Percentiles rank a stretch among this genome's conserved stretches.
Conservation (phyloP, 1,140 invertebrate species). For the Apocrypta bakeri region DNA sequence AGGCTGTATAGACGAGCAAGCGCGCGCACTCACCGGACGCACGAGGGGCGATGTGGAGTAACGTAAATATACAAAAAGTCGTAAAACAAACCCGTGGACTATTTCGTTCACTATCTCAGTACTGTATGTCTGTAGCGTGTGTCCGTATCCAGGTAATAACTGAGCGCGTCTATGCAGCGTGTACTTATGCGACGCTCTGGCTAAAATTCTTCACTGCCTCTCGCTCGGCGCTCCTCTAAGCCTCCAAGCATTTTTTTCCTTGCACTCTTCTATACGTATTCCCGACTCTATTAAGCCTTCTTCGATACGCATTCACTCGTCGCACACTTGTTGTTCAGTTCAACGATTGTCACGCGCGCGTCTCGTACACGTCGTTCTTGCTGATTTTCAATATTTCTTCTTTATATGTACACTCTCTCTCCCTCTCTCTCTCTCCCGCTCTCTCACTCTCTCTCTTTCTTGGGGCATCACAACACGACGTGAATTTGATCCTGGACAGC, state of each 20-base stretch:
- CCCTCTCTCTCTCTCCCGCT: too few species aligned
- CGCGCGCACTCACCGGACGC: slow-evolving; percentile 16
- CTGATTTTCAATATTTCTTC: too few species aligned
- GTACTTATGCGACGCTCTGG: not conserved
- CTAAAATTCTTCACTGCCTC: not conserved
- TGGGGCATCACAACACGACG: not conserved
- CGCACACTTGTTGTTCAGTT: slow-evolving; percentile 13
- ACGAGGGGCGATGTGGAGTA: slow-evolving; percentile 19
- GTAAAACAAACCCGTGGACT: slow-evolving; percentile 11
- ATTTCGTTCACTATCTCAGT: too few species aligned
- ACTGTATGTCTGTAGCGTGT: not conserved
- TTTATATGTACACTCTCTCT: too few species aligned
- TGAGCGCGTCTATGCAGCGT: not conserved
- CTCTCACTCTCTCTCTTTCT: too few species aligned
- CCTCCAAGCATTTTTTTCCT: slow-evolving; percentile 30
- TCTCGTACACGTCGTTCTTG: not conserved
- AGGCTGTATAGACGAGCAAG: not conserved
- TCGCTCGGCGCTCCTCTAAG: slow-evolving; percentile 9
- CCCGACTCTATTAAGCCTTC: too few species aligned
- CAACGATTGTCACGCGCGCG: slow-evolving; percentile 3
- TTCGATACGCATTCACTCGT: slow-evolving; percentile 7
- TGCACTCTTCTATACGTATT: too few species aligned
- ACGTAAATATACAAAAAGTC: slow-evolving; percentile 33
- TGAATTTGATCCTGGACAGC: too few species aligned
- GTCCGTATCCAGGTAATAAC: not conserved